These are phyloP conservation scores for Linnaemya vulpina DNA, from an alignment of 2,888 invertebrate genomes.

Conservation along the genomic window DNA sequence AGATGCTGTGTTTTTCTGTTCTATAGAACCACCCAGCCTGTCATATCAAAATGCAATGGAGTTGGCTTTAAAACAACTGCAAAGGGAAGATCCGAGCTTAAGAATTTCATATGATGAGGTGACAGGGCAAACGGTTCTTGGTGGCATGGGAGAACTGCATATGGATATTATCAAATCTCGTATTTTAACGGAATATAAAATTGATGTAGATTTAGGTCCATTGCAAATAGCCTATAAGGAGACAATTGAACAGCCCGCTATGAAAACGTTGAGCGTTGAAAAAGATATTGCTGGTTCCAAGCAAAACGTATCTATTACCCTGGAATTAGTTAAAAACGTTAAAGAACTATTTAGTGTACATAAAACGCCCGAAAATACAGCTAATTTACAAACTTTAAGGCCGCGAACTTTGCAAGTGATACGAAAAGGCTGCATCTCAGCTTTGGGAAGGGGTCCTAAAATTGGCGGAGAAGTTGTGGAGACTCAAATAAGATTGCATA, in stretches of 20 bases:
- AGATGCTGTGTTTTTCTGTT: conserved; percentile 98
- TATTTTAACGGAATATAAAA: conserved; percentile 92
- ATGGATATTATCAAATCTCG: conserved; percentile 96
- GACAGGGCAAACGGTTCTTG: conserved; percentile 93
- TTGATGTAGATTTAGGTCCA: conserved; percentile 95
- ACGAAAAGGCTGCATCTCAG: conserved; percentile 88
- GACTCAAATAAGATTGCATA: conserved; percentile 89
- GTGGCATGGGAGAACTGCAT: conserved; percentile 99
- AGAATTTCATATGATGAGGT: conserved; percentile 89
- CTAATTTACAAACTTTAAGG: conserved; percentile 87
- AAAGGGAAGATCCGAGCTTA: conserved; percentile 96
- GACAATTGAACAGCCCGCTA: conserved; percentile 83
- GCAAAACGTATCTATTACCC: conserved; percentile 80
- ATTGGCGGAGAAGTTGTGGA: conserved; percentile 92
- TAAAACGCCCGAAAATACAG: conserved; percentile 87
- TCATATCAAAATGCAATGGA: conserved; percentile 90
- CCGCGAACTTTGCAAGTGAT: conserved; percentile 88
- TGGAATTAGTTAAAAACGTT: conserved; percentile 82
- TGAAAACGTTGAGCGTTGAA: conserved; percentile 77
- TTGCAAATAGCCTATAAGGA: conserved; percentile 97
- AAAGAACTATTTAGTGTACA: conserved; percentile 86
- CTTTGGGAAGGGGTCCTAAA: conserved; percentile 91
- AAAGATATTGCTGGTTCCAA: conserved; percentile 82
- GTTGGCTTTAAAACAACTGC: conserved; percentile 89
- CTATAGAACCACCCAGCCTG: conserved; percentile 94